These are phyloP conservation scores for Clostera curtula DNA, from an alignment of 2,888 invertebrate genomes.

Conservation along the genomic window DNA sequence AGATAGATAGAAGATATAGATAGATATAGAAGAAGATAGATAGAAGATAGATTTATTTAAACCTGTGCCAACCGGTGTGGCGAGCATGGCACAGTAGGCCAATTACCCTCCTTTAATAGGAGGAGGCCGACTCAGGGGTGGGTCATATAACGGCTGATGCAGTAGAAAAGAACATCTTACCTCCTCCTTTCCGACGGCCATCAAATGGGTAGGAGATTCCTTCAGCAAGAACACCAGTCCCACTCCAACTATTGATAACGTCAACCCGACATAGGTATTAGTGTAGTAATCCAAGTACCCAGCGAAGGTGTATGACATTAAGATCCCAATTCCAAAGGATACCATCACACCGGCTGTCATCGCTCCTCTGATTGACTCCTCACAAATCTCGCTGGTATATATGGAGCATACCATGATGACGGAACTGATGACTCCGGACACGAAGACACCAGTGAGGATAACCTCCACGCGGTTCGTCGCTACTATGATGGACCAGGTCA, in stretches of 20 bases:
- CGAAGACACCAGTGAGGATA: slow-evolving; percentile 11
- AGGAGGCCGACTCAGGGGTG: too few species aligned
- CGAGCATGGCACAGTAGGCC: too few species aligned
- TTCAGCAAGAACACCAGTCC: slow-evolving; percentile 9
- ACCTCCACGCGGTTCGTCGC: slow-evolving; percentile 11
- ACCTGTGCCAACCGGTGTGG: too few species aligned
- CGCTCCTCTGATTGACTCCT: slow-evolving; percentile 23
- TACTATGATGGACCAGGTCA: slow-evolving; percentile 13
- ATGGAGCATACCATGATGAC: slow-evolving; percentile 14
- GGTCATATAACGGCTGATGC: too few species aligned
- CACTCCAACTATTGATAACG: slow-evolving; percentile 2
- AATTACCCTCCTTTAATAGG: too few species aligned
- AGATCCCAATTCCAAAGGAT: slow-evolving; percentile 16
- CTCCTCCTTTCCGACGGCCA: slow-evolving; percentile 14
- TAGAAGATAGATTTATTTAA: too few species aligned
- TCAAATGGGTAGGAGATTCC: slow-evolving; percentile 14
- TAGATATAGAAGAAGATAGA: too few species aligned
- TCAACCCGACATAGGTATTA: slow-evolving; percentile 16
- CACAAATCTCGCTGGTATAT: slow-evolving; percentile 22
- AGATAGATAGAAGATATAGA: too few species aligned
- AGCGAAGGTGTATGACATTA: slow-evolving; percentile 16
- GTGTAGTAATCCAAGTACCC: slow-evolving; percentile 11
- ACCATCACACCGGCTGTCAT: slow-evolving; percentile 16
- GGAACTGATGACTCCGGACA: slow-evolving; percentile 15
- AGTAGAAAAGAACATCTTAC: slow-evolving; percentile 2